Conservation (phyloP, 2,113 vertebrate genomes). For the Reinhardtius hippoglossoides region DNA sequence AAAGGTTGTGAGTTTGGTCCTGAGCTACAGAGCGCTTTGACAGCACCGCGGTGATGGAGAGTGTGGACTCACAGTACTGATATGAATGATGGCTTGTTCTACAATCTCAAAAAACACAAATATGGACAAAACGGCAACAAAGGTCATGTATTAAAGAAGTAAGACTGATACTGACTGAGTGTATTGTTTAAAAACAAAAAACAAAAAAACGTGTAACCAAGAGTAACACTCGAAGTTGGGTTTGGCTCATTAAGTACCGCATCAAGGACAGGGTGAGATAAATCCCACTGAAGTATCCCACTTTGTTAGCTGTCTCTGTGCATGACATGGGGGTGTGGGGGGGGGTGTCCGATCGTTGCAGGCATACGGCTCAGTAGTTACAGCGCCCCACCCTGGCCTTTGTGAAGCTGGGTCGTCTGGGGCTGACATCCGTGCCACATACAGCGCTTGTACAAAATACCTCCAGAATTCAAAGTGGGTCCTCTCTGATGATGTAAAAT, state of each 20-base stretch:
- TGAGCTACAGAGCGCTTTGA: constrained; percentile 60
- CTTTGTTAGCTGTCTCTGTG: constrained; percentile 30
- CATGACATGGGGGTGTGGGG: neutral
- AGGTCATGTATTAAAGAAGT: constrained; percentile 36
- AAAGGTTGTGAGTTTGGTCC: constrained; percentile 62
- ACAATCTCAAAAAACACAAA: constrained; percentile 51
- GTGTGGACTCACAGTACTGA: constrained; percentile 39
- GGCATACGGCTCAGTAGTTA: constrained; percentile 78
- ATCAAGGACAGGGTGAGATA: neutral
- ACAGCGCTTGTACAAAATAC: constrained; percentile 52
- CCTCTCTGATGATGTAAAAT: constrained; percentile 2
- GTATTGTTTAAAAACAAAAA: neutral
- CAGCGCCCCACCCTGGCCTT: constrained; percentile 49
- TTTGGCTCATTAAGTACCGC: constrained; percentile 74
- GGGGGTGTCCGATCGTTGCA: constrained; percentile 26
- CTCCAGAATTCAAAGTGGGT: constrained; percentile 24
- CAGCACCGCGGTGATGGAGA: constrained; percentile 21
- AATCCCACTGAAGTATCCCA: constrained; percentile 10
- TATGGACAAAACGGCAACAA: constrained; percentile 23
- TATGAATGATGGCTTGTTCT: constrained; percentile 63
- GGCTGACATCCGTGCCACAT: constrained; percentile 32
- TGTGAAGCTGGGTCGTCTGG: constrained; percentile 29
- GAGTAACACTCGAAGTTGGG: constrained; percentile 16
- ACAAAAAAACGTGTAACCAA: constrained; percentile 9
- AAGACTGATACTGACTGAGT: constrained; percentile 27